Conservation (phyloP, 2,113 vertebrate species). For the Panurus biarmicus region DNA sequence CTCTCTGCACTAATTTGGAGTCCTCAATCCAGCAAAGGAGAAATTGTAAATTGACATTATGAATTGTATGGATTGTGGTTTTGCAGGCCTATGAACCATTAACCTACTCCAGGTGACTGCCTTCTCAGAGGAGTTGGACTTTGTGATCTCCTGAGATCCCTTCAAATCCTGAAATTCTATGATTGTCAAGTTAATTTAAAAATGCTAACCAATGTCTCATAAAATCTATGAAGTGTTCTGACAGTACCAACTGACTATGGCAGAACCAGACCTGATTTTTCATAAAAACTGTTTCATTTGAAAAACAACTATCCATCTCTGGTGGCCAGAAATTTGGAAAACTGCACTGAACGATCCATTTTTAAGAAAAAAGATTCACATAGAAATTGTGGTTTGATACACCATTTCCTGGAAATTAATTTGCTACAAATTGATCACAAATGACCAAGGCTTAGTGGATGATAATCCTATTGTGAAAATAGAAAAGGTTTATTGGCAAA, state of each 20-base stretch:
- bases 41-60: background rate
- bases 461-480: background rate
- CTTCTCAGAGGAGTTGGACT: background rate
- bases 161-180: background rate
- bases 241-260: background rate
- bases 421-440: background rate
- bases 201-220: background rate
- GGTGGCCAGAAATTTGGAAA: background rate
- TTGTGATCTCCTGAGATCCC: background rate
- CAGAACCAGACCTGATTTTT: background rate
- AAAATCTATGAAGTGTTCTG: background rate
- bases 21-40: background rate
- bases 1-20: background rate
- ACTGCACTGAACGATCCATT: background rate
- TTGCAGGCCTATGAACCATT: background rate
- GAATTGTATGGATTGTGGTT: background rate
- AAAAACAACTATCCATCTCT: background rate
- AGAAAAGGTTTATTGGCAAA: background rate
- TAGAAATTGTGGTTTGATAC: background rate
- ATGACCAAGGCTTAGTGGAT: background rate
- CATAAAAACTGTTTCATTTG: background rate
- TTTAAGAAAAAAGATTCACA: background rate
- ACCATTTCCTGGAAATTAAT: background rate
- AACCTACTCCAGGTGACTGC: background rate
- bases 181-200: background rate